A percentile compares a stretch with the other conserved stretches of the same genome.
Conservation (phyloP, 2,113 vertebrate species). For the Eretmochelys imbricata region DNA sequence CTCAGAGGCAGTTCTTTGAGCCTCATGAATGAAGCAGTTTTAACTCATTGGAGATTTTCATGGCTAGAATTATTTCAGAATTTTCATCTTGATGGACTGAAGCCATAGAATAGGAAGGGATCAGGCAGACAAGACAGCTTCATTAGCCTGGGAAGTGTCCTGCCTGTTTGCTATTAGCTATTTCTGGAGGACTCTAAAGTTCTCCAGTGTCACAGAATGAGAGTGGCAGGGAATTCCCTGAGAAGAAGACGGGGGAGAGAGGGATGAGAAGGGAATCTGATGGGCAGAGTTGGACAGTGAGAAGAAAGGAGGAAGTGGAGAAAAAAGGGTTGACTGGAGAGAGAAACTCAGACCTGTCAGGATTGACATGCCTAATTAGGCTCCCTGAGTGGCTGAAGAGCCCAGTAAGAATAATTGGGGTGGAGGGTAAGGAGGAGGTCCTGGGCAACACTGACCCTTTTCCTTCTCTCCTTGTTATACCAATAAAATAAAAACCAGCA, state of each 20-base stretch:
- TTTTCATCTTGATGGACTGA: background rate
- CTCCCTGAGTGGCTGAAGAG: background rate
- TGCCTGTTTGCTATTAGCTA: conserved; percentile 23
- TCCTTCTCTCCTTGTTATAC: background rate
- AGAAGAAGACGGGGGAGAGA: background rate
- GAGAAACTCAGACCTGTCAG: background rate
- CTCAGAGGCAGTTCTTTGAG: background rate
- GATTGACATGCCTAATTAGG: background rate
- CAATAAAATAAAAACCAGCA: no score
- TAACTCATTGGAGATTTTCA: background rate
- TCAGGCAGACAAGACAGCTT: background rate
- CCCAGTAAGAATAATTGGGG: background rate
- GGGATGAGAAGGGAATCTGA: background rate
- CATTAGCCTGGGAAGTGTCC: conserved; percentile 18
- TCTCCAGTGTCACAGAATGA: background rate
- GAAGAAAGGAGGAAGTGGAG: background rate
- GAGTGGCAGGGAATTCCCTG: background rate
- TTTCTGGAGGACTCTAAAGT: conserved; percentile 20
- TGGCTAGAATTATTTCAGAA: background rate
- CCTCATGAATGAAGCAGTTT: background rate
- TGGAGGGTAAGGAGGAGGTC: background rate
- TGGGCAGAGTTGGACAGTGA: background rate
- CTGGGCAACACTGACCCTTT: background rate
- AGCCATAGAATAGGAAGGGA: background rate
- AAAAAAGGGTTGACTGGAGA: background rate